Base-by-base conservation (phyloP, 2,888 invertebrate genomes). In the Plagodis dolabraria region DNA sequence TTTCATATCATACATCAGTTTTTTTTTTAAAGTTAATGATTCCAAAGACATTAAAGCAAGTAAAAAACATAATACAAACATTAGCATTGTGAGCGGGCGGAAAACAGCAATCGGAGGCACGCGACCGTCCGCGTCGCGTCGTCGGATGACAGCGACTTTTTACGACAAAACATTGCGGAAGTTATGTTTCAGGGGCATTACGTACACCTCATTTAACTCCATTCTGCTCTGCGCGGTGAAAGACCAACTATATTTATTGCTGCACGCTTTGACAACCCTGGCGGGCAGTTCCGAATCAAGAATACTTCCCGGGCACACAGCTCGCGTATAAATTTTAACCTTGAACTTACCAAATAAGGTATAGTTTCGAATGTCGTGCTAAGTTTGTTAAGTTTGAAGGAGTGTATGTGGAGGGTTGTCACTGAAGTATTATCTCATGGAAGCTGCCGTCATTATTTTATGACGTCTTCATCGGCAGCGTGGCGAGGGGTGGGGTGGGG, bases 131-230 rank as follows among this genome's bases (percentile, higher is more conserved):
- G 43, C 11, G 40, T 42, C 42, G 42, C 9, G 42, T 5, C n/a
- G 76, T 56, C 72, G 79, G 51, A 54, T 53, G 62, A 58, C 56
- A 54, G 69, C 74, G 72, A 80, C 73, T 86, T 91, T 89, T 90
- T 89, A 87, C 83, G 77, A 84, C 84, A 86, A 89, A 86, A 87
- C 79, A 83, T 74, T 74, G 80, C 90, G 92, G 92, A 91, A 90
- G 91, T 83, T 80, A 84, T 86, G 84, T 82, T 80, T 82, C 84
- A 78, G 77, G 79, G 75, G 69, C 85, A 85, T 89, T 88, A 86
- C 83, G 86, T 85, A 89, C 89, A 87, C 87, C 80, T 89, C 92
- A 91, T 92, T 92, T 87, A 87, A 76, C 83, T 71, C 70, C 78
- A 81, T 81, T 80, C 83, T 82, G 76, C 80, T 77, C 77, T 69